Conservation (phyloP, 2,888 invertebrate genomes). For the Hololepta plana region DNA sequence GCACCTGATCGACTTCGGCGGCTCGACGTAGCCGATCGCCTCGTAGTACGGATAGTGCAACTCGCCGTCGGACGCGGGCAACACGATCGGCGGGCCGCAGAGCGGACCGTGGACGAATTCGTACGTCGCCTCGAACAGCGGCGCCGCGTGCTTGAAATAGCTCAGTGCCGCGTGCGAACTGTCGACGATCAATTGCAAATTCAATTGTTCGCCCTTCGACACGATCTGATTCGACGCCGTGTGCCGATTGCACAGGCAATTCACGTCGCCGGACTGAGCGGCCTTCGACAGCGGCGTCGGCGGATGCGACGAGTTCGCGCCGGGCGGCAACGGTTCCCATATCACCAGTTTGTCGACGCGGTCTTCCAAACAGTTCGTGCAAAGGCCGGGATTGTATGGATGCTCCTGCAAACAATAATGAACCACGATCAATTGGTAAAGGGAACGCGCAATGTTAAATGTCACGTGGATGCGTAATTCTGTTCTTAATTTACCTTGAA, state of each 20-base stretch:
- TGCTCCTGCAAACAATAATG: conserved; percentile 34
- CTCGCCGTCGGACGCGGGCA: conserved; percentile 67
- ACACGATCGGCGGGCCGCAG: conserved; percentile 67
- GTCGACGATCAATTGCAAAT: conserved; percentile 66
- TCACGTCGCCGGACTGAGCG: conserved; percentile 47
- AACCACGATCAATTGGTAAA: neutral
- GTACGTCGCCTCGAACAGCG: conserved; percentile 72
- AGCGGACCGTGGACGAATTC: conserved; percentile 81
- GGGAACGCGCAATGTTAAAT: neutral
- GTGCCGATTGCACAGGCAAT: conserved; percentile 54
- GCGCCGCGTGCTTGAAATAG: conserved; percentile 71
- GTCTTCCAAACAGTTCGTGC: conserved; percentile 74
- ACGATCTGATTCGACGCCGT: conserved; percentile 36
- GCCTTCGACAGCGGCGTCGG: conserved; percentile 35
- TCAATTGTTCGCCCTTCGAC: conserved; percentile 63
- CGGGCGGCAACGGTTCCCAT: conserved; percentile 46
- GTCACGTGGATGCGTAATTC: neutral
- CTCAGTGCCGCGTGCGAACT: conserved; percentile 71
- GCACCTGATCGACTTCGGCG: conserved; percentile 42
- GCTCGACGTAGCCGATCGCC: conserved; percentile 49
- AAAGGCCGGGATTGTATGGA: conserved; percentile 60
- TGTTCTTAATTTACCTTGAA: conserved; percentile 52
- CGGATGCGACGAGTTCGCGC: conserved; percentile 23
- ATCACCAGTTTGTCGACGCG: conserved; percentile 68
- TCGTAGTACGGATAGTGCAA: conserved; percentile 76